Evolutionary conservation across 2,113 vertebrate species (phyloP).

Genomic region (Vombatus ursinus): DNA sequence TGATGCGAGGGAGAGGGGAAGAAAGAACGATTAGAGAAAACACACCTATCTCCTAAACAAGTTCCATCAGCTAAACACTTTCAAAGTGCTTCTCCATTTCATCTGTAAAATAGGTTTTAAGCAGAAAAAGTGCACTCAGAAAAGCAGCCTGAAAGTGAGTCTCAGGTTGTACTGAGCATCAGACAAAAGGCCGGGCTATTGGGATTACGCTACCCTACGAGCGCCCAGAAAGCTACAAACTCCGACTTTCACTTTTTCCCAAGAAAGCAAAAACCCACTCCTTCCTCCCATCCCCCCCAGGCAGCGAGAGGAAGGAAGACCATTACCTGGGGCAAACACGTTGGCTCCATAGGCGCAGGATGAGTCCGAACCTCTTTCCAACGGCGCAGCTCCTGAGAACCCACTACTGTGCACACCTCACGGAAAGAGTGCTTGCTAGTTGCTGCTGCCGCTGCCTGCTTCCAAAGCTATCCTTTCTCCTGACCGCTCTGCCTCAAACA

Average conservation of each 20-base stretch:
- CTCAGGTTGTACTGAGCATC: neutral
- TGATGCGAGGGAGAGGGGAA: neutral
- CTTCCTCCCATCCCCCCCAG: slow-evolving; percentile 90
- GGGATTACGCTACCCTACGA: neutral
- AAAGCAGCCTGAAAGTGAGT: neutral
- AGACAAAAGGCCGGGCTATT: neutral
- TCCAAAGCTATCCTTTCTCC: slow-evolving; percentile 42
- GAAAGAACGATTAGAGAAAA: neutral
- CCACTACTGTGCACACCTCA: neutral
- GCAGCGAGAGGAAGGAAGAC: neutral
- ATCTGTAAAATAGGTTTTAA: neutral
- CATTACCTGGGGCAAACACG: neutral
- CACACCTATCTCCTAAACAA: neutral
- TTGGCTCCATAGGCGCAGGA: neutral
- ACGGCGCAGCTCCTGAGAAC: slow-evolving; percentile 67
- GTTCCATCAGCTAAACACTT: neutral
- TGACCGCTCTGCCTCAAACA: neutral
- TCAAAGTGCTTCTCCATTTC: neutral
- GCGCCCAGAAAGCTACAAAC: neutral
- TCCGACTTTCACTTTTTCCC: neutral
- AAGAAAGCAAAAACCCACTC: slow-evolving; percentile 91
- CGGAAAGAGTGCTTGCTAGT: neutral
- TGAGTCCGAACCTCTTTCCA: slow-evolving; percentile 23
- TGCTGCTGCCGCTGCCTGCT: neutral
- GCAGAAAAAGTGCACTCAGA: neutral